Percentiles rank a stretch among this genome's conserved stretches.
Evolutionary conservation across 1,140 invertebrate genomes (phyloP).

Genomic region (Monomorium pharaonis): DNA sequence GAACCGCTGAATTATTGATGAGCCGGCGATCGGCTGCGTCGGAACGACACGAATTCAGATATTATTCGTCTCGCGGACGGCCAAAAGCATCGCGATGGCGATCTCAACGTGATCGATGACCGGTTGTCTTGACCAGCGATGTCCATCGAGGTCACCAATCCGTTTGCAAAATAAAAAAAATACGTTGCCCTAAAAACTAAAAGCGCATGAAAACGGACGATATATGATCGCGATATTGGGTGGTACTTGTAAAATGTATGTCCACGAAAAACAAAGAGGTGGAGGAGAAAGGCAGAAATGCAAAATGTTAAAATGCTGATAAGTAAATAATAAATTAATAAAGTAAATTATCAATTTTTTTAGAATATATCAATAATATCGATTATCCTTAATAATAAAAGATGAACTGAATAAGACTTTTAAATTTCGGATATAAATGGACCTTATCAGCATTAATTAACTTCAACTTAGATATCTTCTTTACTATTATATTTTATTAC

Average conservation of each 20-base stretch:
- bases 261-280: not conserved
- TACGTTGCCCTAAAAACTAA: not conserved
- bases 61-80: constrained; percentile 62
- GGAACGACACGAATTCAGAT: constrained; percentile 68
- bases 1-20: constrained; percentile 78
- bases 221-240: not conserved
- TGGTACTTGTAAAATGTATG: not conserved
- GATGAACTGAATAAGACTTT: too few species aligned
- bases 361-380: not conserved
- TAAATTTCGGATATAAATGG: too few species aligned
- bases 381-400: not conserved
- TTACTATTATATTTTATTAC: too few species aligned
- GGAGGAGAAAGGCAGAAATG: not conserved
- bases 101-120: constrained; percentile 63
- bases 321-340: not conserved
- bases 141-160: constrained; percentile 63
- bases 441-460: too few species aligned
- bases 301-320: not conserved
- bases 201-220: not conserved
- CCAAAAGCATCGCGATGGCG: constrained; percentile 50
- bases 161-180: constrained; percentile 55
- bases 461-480: too few species aligned
- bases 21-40: constrained; percentile 64
- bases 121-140: constrained; percentile 63
- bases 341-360: not conserved